Base-by-base conservation (phyloP, 2,888 invertebrate genomes). In the Mylabris sibirica region DNA sequence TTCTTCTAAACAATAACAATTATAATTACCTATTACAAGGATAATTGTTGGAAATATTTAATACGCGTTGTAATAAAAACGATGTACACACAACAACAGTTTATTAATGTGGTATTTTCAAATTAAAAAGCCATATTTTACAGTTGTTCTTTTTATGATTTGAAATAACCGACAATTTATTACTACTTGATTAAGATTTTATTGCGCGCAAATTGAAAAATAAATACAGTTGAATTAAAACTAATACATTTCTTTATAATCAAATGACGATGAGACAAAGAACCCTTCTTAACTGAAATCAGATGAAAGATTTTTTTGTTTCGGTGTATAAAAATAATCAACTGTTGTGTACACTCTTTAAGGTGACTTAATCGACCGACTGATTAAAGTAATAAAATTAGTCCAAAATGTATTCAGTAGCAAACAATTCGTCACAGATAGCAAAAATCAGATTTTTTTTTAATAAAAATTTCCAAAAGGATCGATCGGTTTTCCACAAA, bases 81-180 rank as follows among this genome's bases (percentile, higher is more conserved):
- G 53, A 14, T 57, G 64, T 53, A 38, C 38, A 63, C 38, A 44
- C n/a, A n/a, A n/a, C n/a, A 44, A 44, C 41, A 17, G 41, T 44
- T 44, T n/a, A 44, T 17, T 44, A 17, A n/a, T 5, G 49, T 20
- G 49, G 49, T n/a, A 49, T 49, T 49, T 20, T 49, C 49, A 49
- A 49, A 49, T 49, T 22, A 49, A 49, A 49, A 49, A 20, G 49
- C 49, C 11, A 49, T 49, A 49, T 49, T 49, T 49, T 49, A 49
- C 12, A 49, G 49, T 44, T 44, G 44, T 20, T 49, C 11, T 49
- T 20, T 49, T 49, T 20, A 20, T 11, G 9, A 3, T 22, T 49
- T 2, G 44, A 49, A 17, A 8, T 49, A 49, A n/a, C 41, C 41
- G 12, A 14, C 41, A 41, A 41, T 41, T 41, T 41, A 41, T 41